Percentiles rank a stretch among this genome's conserved stretches.
Evolutionary conservation across 2,888 invertebrate genomes (phyloP).

Genomic region (Diploptera punctata): DNA sequence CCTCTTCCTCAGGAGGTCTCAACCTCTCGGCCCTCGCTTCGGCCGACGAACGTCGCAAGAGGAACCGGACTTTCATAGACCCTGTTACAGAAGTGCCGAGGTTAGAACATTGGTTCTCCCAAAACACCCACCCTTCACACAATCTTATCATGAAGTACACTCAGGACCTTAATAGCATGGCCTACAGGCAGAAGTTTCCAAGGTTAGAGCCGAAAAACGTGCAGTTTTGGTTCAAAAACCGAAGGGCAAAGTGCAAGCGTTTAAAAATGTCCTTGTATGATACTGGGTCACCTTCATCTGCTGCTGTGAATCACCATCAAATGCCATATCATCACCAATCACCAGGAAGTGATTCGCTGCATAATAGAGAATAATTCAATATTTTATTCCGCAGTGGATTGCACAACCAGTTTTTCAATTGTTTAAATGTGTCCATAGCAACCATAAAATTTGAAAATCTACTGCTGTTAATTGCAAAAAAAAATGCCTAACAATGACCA

Average conservation of each 20-base stretch:
- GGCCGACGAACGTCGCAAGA: conserved; percentile 83
- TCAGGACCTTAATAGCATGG: conserved; percentile 95
- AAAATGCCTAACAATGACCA: too few relatives aligned
- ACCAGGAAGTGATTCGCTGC: conserved; percentile 8
- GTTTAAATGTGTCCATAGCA: too few relatives aligned
- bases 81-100: conserved; percentile 97
- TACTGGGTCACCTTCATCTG: background rate
- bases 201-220: conserved; percentile 99
- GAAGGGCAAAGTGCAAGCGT: conserved; percentile 97
- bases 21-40: conserved; percentile 41
- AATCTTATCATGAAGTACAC: conserved; percentile 97
- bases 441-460: too few relatives aligned
- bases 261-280: conserved; percentile 91
- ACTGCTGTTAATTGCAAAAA: too few relatives aligned
- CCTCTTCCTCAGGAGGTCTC: conserved; percentile 22
- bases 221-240: conserved; percentile 99
- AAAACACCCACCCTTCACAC: conserved; percentile 98
- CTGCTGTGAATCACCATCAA: conserved; percentile 13
- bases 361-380: conserved; percentile 18
- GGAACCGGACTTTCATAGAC: conserved; percentile 98
- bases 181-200: conserved; percentile 97
- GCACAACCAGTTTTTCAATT: too few relatives aligned
- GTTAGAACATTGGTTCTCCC: conserved; percentile 93
- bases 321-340: conserved; percentile 18
- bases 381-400: too few relatives aligned